Percentiles rank a stretch among this genome's conserved stretches.
These are phyloP conservation scores for Dynastes tityus DNA, from an alignment of 2,888 invertebrate genomes.

Conservation along the genomic window DNA sequence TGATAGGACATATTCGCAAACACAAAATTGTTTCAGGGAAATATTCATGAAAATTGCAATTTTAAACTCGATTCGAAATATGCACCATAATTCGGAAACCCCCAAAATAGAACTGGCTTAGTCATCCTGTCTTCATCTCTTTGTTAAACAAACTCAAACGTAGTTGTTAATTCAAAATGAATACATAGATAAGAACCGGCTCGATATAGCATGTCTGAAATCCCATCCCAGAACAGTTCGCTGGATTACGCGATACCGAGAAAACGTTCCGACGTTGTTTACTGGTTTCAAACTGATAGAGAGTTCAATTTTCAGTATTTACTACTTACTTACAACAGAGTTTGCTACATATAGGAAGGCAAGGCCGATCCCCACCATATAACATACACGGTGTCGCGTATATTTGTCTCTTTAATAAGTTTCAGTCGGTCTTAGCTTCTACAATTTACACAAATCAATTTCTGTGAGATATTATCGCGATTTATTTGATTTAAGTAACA, in stretches of 20 bases:
- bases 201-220: neutral
- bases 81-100: too few species aligned
- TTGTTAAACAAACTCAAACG: neutral
- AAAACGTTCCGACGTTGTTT: neutral
- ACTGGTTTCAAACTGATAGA: neutral
- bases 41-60: too few species aligned
- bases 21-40: too few species aligned
- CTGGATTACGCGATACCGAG: neutral
- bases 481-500: neutral
- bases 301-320: constrained; percentile 7
- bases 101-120: neutral
- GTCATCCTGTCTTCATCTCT: neutral
- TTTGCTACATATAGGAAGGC: neutral
- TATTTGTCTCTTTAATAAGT: constrained; percentile 33
- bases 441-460: constrained; percentile 17
- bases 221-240: constrained; percentile 5
- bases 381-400: constrained; percentile 9
- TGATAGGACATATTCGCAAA: too few species aligned
- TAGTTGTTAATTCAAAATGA: neutral
- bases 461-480: neutral
- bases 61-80: too few species aligned
- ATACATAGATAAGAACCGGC: neutral
- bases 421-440: neutral
- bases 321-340: constrained; percentile 1
- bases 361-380: constrained; percentile 18